Evolutionary conservation across 1,140 invertebrate genomes (phyloP), one percentile per base, ranked within the genome.

Genomic region (Ptiloglossa arizonensis): DNA sequence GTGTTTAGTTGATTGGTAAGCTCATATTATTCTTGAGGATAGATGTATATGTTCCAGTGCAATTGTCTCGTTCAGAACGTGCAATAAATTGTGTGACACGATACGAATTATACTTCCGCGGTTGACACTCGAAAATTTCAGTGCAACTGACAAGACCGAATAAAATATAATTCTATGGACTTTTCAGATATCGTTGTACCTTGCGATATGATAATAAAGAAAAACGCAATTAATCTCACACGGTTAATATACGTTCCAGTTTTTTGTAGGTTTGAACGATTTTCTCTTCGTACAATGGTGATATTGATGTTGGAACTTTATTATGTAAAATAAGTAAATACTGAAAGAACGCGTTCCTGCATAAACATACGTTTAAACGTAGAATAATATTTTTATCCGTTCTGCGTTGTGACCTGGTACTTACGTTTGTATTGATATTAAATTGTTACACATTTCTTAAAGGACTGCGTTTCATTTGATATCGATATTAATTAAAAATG

Each of bases 1-100:
- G 27, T 6, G 15, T 17, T 67, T 2, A 19, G 19, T 13, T 52
- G 3, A 5, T 8, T 13, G 6, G 15, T 27, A 38, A 29, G 6
- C 11, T 27, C 5, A 38, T 9, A 46, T n/a, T 48, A 59, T 71
- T 24, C 29, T 35, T 5, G 3, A 41, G 15, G 27, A 17, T 19
- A 38, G 17, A 50, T 48, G 46, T 71, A 48, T 41, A 6, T 22
- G 17, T 59, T 44, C 56, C 56, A 60, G 29, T 8, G 69, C 41
- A 17, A 27, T 72, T 46, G 46, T 11, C 19, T 46, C n/a, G 41
- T 29, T 17, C 19, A 29, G 9, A 22, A 32, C 32, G 15, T 3
- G 17, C 29, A 52, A 62, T 52, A 52, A 72, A 72, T 72, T 62
- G 32, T 15, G n/a, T n/a, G 44, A 38, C 32, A 57, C 27, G 15